phyloP scores from a whole-genome alignment of 2,113 vertebrate genomes.

The Catagonus wagneri region DNA sequence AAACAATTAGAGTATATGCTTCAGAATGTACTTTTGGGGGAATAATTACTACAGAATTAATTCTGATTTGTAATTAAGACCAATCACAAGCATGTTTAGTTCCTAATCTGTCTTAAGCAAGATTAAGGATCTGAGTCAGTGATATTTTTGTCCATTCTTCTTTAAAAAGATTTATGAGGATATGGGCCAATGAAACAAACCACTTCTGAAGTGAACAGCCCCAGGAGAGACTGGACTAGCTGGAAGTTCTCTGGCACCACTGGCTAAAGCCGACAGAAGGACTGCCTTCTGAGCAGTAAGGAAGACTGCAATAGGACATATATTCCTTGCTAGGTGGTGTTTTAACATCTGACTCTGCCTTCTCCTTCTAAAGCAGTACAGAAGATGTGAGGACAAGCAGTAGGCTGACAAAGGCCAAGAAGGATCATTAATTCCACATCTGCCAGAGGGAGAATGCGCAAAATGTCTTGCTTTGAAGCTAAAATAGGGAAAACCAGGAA shows the following conservation, averaged over 20 bases:
- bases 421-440: not conserved
- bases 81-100: not conserved
- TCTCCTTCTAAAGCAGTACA: not conserved
- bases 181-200: not conserved
- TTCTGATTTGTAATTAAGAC: not conserved
- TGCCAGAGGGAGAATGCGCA: conserved; percentile 30
- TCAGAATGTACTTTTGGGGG: not conserved
- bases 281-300: not conserved
- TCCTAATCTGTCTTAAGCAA: not conserved
- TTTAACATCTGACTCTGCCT: not conserved
- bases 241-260: not conserved
- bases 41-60: conserved; percentile 26
- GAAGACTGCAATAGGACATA: not conserved
- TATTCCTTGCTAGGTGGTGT: not conserved
- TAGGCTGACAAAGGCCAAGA: not conserved
- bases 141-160: conserved; percentile 7
- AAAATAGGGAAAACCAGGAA: not conserved
- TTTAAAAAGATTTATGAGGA: not conserved
- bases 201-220: not conserved
- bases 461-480: not conserved
- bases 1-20: conserved; percentile 37
- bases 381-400: not conserved
- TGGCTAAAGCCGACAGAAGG: not conserved
- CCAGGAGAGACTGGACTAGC: not conserved
- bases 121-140: not conserved